A percentile compares a stretch with the other conserved stretches of the same genome.
Evolutionary conservation across 1,140 invertebrate species (phyloP).

Genomic region (Thaumatotibia leucotreta): DNA sequence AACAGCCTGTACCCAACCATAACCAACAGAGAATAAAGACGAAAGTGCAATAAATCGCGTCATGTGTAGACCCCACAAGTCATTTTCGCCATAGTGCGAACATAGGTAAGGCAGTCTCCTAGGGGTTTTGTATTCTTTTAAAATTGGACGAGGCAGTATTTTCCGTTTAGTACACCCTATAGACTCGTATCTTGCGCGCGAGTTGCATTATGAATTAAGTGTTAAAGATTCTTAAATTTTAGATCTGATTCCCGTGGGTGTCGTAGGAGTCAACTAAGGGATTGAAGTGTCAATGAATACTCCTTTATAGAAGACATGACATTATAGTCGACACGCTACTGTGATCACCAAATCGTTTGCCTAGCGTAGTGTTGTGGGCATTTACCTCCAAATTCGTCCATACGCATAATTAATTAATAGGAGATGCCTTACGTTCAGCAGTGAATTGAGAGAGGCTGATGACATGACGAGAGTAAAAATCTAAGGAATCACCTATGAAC

Average conservation of each 20-base stretch:
- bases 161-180: constrained; percentile 43
- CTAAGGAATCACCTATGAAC: no score
- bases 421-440: no score
- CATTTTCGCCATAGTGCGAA: background rate
- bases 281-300: no score
- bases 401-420: no score
- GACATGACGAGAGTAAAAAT: no score
- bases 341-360: no score
- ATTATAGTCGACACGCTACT: no score
- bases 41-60: background rate
- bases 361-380: no score
- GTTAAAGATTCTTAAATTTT: background rate
- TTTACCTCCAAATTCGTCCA: no score
- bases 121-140: constrained; percentile 43
- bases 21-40: background rate
- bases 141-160: constrained; percentile 47
- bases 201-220: background rate
- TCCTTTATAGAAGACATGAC: no score
- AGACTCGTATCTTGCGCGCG: constrained; percentile 24
- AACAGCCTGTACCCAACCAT: background rate
- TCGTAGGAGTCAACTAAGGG: background rate
- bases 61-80: background rate
- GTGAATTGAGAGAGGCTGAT: no score
- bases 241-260: background rate
- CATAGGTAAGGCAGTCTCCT: constrained; percentile 15